Evolutionary conservation across 2,888 invertebrate species (phyloP).

Genomic region (Xestobium rufovillosum): DNA sequence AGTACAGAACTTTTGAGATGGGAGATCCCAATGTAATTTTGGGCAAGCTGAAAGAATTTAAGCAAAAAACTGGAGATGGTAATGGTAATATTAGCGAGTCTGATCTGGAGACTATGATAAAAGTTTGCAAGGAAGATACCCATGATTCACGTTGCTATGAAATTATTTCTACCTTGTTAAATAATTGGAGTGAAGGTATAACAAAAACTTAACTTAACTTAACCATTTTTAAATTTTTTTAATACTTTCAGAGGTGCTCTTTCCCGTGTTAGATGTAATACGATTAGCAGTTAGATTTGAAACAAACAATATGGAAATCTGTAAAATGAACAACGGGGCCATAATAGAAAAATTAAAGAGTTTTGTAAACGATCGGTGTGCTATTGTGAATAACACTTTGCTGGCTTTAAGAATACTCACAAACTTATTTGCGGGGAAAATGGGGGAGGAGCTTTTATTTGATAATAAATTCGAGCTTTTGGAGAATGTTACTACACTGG

Average conservation of each 20-base stretch:
- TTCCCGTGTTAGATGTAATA: constrained; percentile 83
- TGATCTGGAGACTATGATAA: constrained; percentile 55
- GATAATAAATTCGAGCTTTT: constrained; percentile 50
- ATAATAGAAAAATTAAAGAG: constrained; percentile 34
- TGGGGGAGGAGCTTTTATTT: constrained; percentile 57
- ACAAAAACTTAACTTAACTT: no score
- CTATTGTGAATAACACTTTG: constrained; percentile 64
- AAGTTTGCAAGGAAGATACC: constrained; percentile 54
- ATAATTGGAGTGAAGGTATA: no score
- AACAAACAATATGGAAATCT: constrained; percentile 52
- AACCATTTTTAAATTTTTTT: constrained; percentile 12
- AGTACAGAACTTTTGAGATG: constrained; percentile 65
- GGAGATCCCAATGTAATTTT: constrained; percentile 68
- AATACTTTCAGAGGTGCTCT: constrained; percentile 63
- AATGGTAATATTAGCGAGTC: constrained; percentile 48
- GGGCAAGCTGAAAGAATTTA: constrained; percentile 68
- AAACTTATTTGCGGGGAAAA: constrained; percentile 70
- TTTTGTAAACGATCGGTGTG: constrained; percentile 34
- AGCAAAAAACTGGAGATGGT: constrained; percentile 52
- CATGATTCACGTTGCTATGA: no score
- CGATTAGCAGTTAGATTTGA: constrained; percentile 65
- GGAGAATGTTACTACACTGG: constrained; percentile 47
- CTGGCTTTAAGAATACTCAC: constrained; percentile 69
- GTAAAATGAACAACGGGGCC: constrained; percentile 36
- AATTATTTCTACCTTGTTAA: no score